Conservation (phyloP, 2,113 vertebrate species). For the Eudyptes chrysolophus region DNA sequence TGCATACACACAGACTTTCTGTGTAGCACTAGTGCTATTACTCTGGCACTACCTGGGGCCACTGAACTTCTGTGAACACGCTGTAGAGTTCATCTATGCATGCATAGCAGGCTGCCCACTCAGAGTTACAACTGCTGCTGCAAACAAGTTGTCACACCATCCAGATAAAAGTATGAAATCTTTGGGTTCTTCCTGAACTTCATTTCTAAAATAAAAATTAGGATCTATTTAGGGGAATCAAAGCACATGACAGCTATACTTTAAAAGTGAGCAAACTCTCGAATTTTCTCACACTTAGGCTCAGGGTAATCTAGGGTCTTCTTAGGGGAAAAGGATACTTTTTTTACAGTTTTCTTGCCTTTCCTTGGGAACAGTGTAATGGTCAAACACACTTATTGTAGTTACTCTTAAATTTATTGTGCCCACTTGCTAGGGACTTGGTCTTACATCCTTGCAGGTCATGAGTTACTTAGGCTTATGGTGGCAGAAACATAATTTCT, state of each 20-base stretch:
- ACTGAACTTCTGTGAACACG: neutral
- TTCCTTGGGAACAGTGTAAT: neutral
- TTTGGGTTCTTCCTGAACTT: neutral
- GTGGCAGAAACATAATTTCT: neutral
- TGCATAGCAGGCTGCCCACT: neutral
- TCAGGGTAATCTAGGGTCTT: neutral
- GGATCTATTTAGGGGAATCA: neutral
- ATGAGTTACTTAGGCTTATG: neutral
- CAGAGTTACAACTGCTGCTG: neutral
- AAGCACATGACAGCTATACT: neutral
- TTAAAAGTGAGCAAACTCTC: neutral
- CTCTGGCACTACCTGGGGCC: neutral
- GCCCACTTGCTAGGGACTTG: neutral
- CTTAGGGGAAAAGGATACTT: neutral
- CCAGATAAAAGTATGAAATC: neutral
- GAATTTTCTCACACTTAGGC: neutral
- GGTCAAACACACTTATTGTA: too few species aligned
- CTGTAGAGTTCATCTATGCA: fast-evolving
- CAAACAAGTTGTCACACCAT: neutral
- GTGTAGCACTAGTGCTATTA: neutral
- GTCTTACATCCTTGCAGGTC: neutral
- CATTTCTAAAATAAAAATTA: neutral
- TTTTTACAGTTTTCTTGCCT: neutral
- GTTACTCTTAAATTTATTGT: neutral
- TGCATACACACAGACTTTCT: neutral